Conservation (phyloP, 2,888 invertebrate species). For the Alloscopus bannaensis region DNA sequence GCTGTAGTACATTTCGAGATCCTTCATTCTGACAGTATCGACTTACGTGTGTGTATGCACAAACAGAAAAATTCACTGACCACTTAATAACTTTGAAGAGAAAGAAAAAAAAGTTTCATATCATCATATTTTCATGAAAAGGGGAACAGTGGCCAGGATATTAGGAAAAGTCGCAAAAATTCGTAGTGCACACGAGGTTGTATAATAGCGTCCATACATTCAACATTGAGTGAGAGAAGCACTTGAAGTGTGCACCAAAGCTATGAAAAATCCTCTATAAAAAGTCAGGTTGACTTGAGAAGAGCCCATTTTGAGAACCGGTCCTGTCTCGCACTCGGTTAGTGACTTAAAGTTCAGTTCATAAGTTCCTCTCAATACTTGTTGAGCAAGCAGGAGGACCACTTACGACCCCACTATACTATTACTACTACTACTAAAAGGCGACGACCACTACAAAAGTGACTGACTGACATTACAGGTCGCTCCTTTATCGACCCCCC, state of each 20-base stretch:
- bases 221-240: not conserved
- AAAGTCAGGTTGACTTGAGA: slow-evolving; percentile 58
- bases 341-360: slow-evolving; percentile 64
- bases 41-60: not conserved
- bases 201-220: slow-evolving; percentile 38
- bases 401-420: not conserved
- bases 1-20: not conserved
- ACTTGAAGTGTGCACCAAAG: not conserved
- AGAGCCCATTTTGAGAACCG: slow-evolving; percentile 63
- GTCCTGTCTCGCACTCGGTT: slow-evolving; percentile 62
- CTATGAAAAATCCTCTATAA: slow-evolving; percentile 27
- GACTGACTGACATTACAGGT: slow-evolving; percentile 59
- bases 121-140: slow-evolving; percentile 26
- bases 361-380: slow-evolving; percentile 49
- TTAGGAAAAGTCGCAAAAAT: slow-evolving; percentile 32
- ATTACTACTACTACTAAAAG: slow-evolving; percentile 2
- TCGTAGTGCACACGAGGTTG: slow-evolving; percentile 8
- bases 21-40: not conserved
- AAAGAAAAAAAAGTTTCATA: slow-evolving; percentile 21
- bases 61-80: not conserved
- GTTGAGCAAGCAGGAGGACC: slow-evolving; percentile 51
- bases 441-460: slow-evolving; percentile 41
- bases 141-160: slow-evolving; percentile 49
- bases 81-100: no score
- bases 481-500: slow-evolving; percentile 51